Conservation (phyloP, 2,888 invertebrate genomes). For the Rhagonycha lutea region DNA sequence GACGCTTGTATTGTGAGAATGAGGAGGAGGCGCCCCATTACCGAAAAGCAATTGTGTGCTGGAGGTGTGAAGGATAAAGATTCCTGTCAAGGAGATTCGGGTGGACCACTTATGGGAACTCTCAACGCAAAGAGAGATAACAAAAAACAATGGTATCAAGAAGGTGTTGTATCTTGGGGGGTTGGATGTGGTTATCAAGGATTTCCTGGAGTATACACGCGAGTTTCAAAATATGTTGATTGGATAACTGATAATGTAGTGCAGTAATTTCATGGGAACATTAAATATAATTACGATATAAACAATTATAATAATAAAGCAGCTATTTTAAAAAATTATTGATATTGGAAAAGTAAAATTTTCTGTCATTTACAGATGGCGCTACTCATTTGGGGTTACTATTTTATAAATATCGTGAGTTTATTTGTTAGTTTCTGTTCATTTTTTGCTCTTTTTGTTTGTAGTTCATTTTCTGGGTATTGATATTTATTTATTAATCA, state of each 20-base stretch:
- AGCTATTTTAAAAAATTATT: not conserved
- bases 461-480: no score
- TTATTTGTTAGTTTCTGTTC: no score
- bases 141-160: conserved; percentile 8
- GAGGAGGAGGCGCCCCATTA: not conserved
- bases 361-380: no score
- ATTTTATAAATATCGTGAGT: no score
- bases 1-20: conserved; percentile 5
- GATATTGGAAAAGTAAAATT: not conserved
- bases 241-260: conserved; percentile 66
- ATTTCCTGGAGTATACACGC: conserved; percentile 75
- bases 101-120: conserved; percentile 66
- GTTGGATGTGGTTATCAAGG: conserved; percentile 76
- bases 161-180: conserved; percentile 85
- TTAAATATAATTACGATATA: not conserved
- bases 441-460: no score
- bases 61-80: conserved; percentile 58
- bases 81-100: conserved; percentile 77
- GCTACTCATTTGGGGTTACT: no score
- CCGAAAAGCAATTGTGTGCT: conserved; percentile 48
- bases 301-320: not conserved
- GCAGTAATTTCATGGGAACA: not conserved
- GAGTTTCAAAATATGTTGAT: conserved; percentile 70
- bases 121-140: not conserved
- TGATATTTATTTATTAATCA: no score